A percentile compares a stretch with the other conserved stretches of the same genome.
Evolutionary conservation across 2,888 invertebrate genomes (phyloP).

Genomic region (Drosophila greeni): DNA sequence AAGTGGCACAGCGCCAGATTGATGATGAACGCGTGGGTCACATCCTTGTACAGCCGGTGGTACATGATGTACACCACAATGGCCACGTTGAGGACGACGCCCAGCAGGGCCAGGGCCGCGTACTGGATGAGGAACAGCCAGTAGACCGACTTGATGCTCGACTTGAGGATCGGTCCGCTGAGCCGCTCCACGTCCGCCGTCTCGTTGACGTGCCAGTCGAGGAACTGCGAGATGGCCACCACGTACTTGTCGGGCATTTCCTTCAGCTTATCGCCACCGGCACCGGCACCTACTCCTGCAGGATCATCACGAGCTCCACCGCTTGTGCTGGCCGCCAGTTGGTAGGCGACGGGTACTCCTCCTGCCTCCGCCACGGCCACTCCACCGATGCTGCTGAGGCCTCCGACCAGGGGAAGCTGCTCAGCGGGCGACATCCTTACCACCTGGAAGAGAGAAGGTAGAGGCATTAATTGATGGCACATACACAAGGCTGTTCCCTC

Average conservation of each 20-base stretch:
- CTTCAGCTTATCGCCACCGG: constrained; percentile 66
- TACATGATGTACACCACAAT: constrained; percentile 81
- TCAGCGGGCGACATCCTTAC: constrained; percentile 60
- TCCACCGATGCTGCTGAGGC: constrained; percentile 4
- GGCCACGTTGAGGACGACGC: constrained; percentile 81
- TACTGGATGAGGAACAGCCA: constrained; percentile 83
- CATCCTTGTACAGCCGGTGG: constrained; percentile 81
- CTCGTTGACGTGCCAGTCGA: constrained; percentile 74
- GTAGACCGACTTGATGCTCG: constrained; percentile 81
- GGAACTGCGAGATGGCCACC: constrained; percentile 73
- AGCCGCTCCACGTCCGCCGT: constrained; percentile 79
- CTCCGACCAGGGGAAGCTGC: constrained; percentile 47
- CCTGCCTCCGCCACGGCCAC: constrained; percentile 2
- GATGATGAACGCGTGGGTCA: constrained; percentile 83
- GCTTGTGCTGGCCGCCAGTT: constrained; percentile 26
- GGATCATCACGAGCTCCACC: constrained; percentile 4
- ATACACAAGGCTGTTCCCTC: neutral
- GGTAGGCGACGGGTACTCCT: constrained; percentile 16
- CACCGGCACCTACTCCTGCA: constrained; percentile 30
- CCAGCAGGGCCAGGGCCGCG: constrained; percentile 81
- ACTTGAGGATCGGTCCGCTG: constrained; percentile 82
- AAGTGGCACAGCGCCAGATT: constrained; percentile 85
- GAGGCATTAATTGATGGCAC: constrained; percentile 3
- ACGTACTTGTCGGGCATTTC: constrained; percentile 77
- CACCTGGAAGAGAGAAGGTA: constrained; percentile 46